Evolutionary conservation across 2,888 invertebrate species (phyloP).

Genomic region (Tanypteryx hageni): DNA sequence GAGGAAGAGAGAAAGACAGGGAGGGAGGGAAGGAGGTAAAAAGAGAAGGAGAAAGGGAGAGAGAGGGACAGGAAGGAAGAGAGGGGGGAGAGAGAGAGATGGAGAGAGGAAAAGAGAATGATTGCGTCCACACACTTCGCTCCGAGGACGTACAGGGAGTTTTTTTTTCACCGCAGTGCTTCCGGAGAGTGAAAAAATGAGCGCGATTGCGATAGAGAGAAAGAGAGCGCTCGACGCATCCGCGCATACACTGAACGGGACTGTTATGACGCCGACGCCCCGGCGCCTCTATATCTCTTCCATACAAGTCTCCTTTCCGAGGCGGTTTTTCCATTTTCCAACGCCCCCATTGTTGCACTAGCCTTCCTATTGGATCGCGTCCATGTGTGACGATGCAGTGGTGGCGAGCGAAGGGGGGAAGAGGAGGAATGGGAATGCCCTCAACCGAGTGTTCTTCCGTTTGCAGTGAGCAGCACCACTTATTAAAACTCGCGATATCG

Average conservation of each 20-base stretch:
- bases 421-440: no score
- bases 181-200: constrained; percentile 9
- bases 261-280: constrained; percentile 20
- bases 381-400: constrained; percentile 11
- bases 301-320: neutral
- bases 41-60: neutral
- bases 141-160: neutral
- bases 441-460: no score
- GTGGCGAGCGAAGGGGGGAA: neutral
- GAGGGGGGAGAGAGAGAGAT: neutral
- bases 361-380: neutral
- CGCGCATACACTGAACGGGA: constrained; percentile 6
- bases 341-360: neutral
- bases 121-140: neutral
- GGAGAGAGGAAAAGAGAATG: neutral
- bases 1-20: neutral
- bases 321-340: no score
- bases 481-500: no score
- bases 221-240: neutral
- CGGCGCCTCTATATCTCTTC: constrained; percentile 13
- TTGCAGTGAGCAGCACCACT: no score
- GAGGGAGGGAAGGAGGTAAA: neutral
- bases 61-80: neutral
- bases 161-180: neutral
- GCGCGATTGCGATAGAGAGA: constrained; percentile 3